phyloP scores from a whole-genome alignment of 2,113 vertebrate species.

The Caranx ignobilis region DNA sequence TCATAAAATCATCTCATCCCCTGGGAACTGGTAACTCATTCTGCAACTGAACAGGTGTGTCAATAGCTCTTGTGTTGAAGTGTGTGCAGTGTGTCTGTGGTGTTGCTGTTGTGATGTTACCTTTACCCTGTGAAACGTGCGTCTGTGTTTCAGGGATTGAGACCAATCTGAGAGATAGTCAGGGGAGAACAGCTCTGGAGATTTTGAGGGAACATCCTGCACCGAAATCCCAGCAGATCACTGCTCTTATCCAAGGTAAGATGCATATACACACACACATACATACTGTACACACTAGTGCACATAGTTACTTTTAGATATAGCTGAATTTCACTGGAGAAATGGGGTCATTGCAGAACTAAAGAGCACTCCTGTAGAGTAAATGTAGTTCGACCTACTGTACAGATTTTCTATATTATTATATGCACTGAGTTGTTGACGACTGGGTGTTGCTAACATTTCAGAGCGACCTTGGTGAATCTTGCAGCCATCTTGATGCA shows the following conservation, averaged over 20 bases:
- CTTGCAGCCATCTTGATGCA: not conserved
- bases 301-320: conserved; percentile 7
- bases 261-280: not conserved
- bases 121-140: conserved; percentile 43
- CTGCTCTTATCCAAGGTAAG: conserved; percentile 93
- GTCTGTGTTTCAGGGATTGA: conserved; percentile 90
- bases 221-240: conserved; percentile 96
- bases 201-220: conserved; percentile 95
- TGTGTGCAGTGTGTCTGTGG: not conserved
- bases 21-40: too few relatives aligned
- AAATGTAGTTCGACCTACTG: not conserved
- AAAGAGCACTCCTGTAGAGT: not conserved
- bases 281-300: not conserved
- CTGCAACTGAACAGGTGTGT: conserved; percentile 9
- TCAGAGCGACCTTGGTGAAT: not conserved
- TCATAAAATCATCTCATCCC: too few relatives aligned
- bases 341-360: not conserved
- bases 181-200: conserved; percentile 93
- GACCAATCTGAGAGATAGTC: conserved; percentile 90
- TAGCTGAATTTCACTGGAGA: conserved; percentile 1
- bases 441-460: not conserved
- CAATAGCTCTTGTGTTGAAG: conserved; percentile 1
- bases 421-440: not conserved
- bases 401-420: not conserved
- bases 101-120: conserved; percentile 4